A percentile compares a stretch with the other conserved stretches of the same genome.
Conservation (phyloP, 1,140 invertebrate genomes). For the Drosophila nikananu region DNA sequence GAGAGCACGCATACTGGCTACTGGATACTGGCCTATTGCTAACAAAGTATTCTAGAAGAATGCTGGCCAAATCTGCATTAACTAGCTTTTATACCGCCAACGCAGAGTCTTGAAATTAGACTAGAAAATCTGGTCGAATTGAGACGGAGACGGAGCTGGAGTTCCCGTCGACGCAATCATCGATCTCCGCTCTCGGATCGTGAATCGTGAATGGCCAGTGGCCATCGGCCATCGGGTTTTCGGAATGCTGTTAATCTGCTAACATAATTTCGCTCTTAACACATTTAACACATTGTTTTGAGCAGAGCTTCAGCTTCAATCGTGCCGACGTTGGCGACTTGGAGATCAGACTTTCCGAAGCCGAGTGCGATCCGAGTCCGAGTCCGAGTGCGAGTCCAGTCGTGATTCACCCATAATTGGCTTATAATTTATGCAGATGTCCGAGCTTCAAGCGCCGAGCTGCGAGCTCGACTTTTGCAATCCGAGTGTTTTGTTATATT, state of each 20-base stretch:
- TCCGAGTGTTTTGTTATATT: slow-evolving; percentile 67
- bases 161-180: slow-evolving; percentile 25
- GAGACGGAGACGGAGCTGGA: slow-evolving; percentile 50
- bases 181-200: slow-evolving; percentile 35
- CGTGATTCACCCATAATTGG: slow-evolving; percentile 82
- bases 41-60: slow-evolving; percentile 62
- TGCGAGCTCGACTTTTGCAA: slow-evolving; percentile 47
- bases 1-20: slow-evolving; percentile 63
- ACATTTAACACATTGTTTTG: slow-evolving; percentile 83
- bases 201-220: slow-evolving; percentile 47
- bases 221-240: slow-evolving; percentile 64
- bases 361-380: slow-evolving; percentile 17
- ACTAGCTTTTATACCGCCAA: slow-evolving; percentile 80
- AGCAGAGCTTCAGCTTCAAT: slow-evolving; percentile 65
- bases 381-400: slow-evolving; percentile 37
- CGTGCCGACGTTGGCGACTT: slow-evolving; percentile 41
- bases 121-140: slow-evolving; percentile 69
- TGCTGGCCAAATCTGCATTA: slow-evolving; percentile 64
- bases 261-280: slow-evolving; percentile 84
- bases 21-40: slow-evolving; percentile 17
- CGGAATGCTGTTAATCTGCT: slow-evolving; percentile 82
- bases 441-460: slow-evolving; percentile 8
- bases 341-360: slow-evolving; percentile 13
- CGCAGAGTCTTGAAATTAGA: slow-evolving; percentile 64
- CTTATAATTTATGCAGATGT: slow-evolving; percentile 79